Conservation (phyloP, 2,113 vertebrate genomes). For the Ceuthmochares aereus region DNA sequence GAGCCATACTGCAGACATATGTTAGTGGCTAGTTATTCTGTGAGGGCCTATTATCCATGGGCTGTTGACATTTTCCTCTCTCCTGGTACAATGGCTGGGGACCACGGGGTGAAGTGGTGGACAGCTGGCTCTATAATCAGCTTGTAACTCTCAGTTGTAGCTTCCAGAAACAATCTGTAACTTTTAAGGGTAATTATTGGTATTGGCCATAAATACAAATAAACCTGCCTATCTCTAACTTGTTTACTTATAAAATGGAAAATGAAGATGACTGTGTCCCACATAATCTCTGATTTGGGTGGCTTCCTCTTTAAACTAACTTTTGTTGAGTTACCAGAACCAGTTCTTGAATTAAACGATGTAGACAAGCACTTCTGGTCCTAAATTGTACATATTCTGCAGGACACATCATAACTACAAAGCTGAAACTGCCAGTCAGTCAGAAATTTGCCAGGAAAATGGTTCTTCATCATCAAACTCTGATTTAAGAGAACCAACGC, state of each 20-base stretch:
- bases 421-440: background rate
- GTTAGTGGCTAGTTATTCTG: background rate
- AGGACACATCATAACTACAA: background rate
- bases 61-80: background rate
- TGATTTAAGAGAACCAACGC: background rate
- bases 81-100: background rate
- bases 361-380: background rate
- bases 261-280: background rate
- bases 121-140: background rate
- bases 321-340: background rate
- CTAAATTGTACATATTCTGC: background rate
- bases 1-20: rapidly evolving
- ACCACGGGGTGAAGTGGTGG: background rate
- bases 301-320: background rate
- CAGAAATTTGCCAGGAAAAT: background rate
- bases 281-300: background rate
- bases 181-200: background rate
- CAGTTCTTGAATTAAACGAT: background rate
- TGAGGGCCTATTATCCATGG: background rate
- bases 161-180: background rate
- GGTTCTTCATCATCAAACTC: background rate
- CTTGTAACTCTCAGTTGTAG: background rate
- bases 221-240: background rate
- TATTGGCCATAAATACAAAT: background rate
- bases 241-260: background rate